Conservation (phyloP, 2,113 vertebrate species). For the Scartelaos histophorus region DNA sequence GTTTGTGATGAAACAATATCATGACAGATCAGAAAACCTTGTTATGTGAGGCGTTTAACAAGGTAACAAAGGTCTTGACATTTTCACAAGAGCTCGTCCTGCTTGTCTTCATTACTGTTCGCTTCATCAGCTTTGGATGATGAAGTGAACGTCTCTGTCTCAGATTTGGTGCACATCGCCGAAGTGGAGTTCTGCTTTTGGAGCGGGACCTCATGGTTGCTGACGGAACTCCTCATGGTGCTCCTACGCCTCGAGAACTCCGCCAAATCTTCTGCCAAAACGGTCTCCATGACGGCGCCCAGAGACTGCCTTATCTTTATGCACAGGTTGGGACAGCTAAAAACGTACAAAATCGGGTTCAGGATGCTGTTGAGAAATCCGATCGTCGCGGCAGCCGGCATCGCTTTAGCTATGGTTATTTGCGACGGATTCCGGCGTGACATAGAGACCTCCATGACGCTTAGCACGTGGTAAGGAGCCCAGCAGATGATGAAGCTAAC, state of each 20-base stretch:
- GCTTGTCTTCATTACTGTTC: background rate
- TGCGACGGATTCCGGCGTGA: background rate
- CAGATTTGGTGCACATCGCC: background rate
- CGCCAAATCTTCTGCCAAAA: slow-evolving; percentile 73
- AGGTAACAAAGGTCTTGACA: background rate
- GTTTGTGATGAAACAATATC: no score
- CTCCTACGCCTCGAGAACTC: slow-evolving; percentile 53
- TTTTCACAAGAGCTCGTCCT: background rate
- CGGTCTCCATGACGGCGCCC: slow-evolving; percentile 73
- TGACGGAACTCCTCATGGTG: slow-evolving; percentile 28
- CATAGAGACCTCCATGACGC: slow-evolving; percentile 66
- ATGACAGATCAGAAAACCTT: no score
- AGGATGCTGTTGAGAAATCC: slow-evolving; percentile 77
- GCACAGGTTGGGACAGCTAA: slow-evolving; percentile 77
- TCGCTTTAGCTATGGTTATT: background rate
- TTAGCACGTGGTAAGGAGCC: slow-evolving; percentile 79
- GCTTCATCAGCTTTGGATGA: background rate
- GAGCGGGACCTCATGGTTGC: slow-evolving; percentile 4
- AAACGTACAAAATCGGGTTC: slow-evolving; percentile 80
- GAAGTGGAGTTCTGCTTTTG: background rate
- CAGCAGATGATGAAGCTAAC: slow-evolving; percentile 78
- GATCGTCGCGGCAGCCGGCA: slow-evolving; percentile 57
- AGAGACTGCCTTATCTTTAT: slow-evolving; percentile 73
- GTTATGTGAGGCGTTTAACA: no score
- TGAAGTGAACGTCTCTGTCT: background rate